Conservation (phyloP, 2,797 vertebrate genomes). For the Neopelma chrysocephalum region DNA sequence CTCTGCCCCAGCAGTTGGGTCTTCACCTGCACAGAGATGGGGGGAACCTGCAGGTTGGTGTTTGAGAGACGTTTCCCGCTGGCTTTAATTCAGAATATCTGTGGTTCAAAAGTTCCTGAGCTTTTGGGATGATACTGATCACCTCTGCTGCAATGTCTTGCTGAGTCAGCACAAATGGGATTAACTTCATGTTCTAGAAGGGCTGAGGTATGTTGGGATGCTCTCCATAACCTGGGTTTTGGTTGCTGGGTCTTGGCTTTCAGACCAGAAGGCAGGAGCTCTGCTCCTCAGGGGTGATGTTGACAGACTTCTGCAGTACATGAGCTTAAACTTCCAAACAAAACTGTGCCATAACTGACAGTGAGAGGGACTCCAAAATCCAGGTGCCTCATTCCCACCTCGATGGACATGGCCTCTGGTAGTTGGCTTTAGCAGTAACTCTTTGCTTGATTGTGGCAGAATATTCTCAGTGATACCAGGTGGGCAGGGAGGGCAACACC, state of each 20-base stretch:
- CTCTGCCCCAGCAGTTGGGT: rapidly evolving
- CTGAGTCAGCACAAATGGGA: rapidly evolving
- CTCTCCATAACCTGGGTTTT: background rate
- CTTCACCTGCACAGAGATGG: rapidly evolving
- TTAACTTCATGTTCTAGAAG: rapidly evolving
- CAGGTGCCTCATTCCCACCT: rapidly evolving
- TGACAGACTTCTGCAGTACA: rapidly evolving
- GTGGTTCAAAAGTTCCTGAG: background rate
- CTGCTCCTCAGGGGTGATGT: background rate
- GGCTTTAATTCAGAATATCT: too few species aligned
- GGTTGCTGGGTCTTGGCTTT: too few species aligned
- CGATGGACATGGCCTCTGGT: rapidly evolving
- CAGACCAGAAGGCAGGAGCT: background rate
- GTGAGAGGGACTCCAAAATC: rapidly evolving
- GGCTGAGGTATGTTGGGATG: rapidly evolving
- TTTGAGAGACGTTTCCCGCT: rapidly evolving
- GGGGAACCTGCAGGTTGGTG: background rate
- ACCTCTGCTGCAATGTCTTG: too few species aligned
- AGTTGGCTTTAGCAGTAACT: rapidly evolving
- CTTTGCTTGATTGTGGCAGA: rapidly evolving
- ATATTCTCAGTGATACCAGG: rapidly evolving
- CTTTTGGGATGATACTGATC: rapidly evolving
- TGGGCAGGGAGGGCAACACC: rapidly evolving
- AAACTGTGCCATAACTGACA: rapidly evolving
- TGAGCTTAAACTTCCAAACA: background rate